Evolutionary conservation across 2,113 vertebrate species (phyloP).

Genomic region (Bubo blakistoni): DNA sequence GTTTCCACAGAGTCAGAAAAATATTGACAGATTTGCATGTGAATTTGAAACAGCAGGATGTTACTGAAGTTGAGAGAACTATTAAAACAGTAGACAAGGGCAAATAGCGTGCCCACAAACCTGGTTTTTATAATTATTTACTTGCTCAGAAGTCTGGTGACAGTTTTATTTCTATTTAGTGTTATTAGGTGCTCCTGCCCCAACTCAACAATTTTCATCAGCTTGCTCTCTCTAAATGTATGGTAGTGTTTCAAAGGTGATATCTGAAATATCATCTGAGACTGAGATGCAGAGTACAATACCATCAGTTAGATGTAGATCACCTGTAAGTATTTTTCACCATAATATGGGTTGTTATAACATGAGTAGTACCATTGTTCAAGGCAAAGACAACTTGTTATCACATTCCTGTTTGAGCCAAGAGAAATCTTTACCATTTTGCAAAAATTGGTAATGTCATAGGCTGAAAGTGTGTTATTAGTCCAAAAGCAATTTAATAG

Average conservation of each 20-base stretch:
- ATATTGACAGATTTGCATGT: neutral
- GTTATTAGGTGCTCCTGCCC: neutral
- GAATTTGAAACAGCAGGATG: neutral
- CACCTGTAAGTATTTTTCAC: neutral
- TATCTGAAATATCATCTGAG: neutral
- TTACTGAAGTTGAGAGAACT: neutral
- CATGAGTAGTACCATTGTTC: neutral
- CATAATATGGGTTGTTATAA: neutral
- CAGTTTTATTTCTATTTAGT: neutral
- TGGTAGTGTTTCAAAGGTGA: neutral
- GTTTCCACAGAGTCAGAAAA: neutral
- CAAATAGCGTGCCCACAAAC: neutral
- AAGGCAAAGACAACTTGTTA: neutral
- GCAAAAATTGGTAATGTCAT: neutral
- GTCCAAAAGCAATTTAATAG: neutral
- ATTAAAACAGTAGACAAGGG: neutral
- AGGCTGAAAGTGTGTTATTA: neutral
- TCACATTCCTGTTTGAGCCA: neutral
- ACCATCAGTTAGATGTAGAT: neutral
- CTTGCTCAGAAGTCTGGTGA: neutral
- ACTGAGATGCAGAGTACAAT: neutral
- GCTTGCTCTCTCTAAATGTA: neutral
- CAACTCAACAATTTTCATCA: neutral
- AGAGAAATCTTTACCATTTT: neutral
- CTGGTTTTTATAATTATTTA: neutral